A percentile compares a stretch with the other conserved stretches of the same genome.
These are phyloP conservation scores for Anseranas semipalmata DNA, from an alignment of 2,113 vertebrate genomes.

Conservation along the genomic window DNA sequence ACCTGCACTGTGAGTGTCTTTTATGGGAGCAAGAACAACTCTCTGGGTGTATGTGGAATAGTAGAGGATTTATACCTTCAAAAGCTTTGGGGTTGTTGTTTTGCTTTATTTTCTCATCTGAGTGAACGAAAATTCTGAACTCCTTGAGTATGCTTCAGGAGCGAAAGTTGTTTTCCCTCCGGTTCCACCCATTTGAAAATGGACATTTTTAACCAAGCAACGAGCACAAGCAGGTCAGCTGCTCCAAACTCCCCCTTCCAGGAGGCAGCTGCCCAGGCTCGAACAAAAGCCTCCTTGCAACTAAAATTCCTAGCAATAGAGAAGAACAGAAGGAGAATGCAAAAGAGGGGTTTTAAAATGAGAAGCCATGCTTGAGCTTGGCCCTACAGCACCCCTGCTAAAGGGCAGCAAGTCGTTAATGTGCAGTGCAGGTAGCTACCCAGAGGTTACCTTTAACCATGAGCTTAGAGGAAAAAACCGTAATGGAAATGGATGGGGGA, in stretches of 20 bases:
- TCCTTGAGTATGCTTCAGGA: not conserved
- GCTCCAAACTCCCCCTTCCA: constrained; percentile 30
- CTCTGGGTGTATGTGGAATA: fast-evolving
- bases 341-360: constrained; percentile 55
- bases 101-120: not conserved
- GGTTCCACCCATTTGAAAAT: constrained; percentile 35
- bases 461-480: not conserved
- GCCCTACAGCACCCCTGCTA: not conserved
- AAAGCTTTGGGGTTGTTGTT: not conserved
- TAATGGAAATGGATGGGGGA: not conserved
- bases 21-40: not conserved
- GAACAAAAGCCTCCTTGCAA: constrained; percentile 55
- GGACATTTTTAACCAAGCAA: constrained; percentile 20
- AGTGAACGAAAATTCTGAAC: not conserved
- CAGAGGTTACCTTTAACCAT: constrained; percentile 2
- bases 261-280: constrained; percentile 51
- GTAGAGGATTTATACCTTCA: not conserved
- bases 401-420: constrained; percentile 23
- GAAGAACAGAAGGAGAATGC: constrained; percentile 48
- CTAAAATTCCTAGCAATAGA: not conserved
- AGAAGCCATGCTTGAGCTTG: not conserved
- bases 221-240: constrained; percentile 19
- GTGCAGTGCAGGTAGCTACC: constrained; percentile 18
- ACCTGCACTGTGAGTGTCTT: not conserved
- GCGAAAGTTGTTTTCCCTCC: not conserved